Percentiles rank a stretch among this genome's conserved stretches.
Conservation (phyloP, 2,797 vertebrate species). For the Meda fulgida region DNA sequence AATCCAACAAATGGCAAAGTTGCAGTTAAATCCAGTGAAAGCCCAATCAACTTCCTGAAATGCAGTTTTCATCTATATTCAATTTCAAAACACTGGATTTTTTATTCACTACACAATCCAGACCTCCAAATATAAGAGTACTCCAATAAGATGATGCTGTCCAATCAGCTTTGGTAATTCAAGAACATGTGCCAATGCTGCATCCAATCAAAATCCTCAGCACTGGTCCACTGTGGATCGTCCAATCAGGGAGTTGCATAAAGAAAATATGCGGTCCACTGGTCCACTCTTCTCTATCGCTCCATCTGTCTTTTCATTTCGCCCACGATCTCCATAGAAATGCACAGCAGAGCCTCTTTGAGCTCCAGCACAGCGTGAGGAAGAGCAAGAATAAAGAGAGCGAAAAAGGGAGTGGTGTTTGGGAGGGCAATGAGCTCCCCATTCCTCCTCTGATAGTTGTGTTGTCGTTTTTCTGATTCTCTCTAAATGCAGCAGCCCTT, state of each 20-base stretch:
- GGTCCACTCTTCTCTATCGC: conserved; percentile 12
- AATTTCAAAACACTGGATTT: conserved; percentile 5
- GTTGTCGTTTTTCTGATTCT: conserved; percentile 73
- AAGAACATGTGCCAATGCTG: conserved; percentile 68
- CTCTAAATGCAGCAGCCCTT: conserved; percentile 73
- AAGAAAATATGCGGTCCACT: not conserved
- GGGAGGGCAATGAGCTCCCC: conserved; percentile 64
- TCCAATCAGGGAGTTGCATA: conserved; percentile 29
- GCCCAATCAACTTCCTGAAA: not conserved
- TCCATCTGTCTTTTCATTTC: conserved; percentile 35
- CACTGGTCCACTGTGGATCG: not conserved
- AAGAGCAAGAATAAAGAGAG: conserved; percentile 26
- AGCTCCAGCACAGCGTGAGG: conserved; percentile 17
- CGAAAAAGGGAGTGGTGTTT: conserved; percentile 31
- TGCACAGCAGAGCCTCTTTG: conserved; percentile 36
- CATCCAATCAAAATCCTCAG: conserved; percentile 67
- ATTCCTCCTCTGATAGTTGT: conserved; percentile 75
- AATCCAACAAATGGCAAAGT: conserved; percentile 1
- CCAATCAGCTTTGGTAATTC: conserved; percentile 70
- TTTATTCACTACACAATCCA: not conserved
- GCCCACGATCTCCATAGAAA: conserved; percentile 45
- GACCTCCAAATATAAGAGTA: conserved; percentile 27
- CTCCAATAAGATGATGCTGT: conserved; percentile 53
- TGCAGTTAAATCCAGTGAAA: not conserved
- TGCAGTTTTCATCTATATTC: not conserved